Base-by-base conservation (phyloP, 2,888 invertebrate genomes). In the Stenchaetothrips biformis region DNA sequence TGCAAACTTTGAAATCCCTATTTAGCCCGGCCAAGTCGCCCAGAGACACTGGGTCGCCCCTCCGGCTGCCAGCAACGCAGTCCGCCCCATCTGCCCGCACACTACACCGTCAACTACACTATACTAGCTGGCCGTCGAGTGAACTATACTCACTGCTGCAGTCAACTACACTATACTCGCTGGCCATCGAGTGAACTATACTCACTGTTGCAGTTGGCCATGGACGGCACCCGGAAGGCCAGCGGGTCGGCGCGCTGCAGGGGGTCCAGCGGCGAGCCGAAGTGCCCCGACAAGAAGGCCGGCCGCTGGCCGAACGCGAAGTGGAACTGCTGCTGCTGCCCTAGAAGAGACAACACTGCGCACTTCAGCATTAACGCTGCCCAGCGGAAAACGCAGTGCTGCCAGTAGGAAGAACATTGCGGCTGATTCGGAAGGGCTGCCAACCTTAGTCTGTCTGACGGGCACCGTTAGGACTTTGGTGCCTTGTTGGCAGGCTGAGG, bases 241-340 rank as follows among this genome's bases (percentile, higher is more conserved):
- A 95, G 89, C 74, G 95, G 95, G 87, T 95, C 95, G 81, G 95
- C 92, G 83, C 95, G 82, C 83, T 86, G 86, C 78, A 86, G 83
- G 0, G 86, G 85, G 82, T 86, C 86, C 79, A 86, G 83, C 13
- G 86, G 88, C 80, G 86, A 87, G 78, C 87, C 87, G 82, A 88
- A 88, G 82, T 88, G 87, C 79, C 87, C 95, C 85, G 96, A 95
- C 81, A 95, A 93, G 87, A 95, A 94, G 80, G 37, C 37, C 2
- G 95, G 95, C 83, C 95, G 90, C 87, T 95, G 95, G 77, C 95
- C 94, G 89, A 96, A 95, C 79, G 90, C 89, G 84, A 90, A 89
- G 89, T 96, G 95, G 88, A 96, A 96, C 90, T 96, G 96, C 89
- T 96, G 96, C 89, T 96, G 96, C 89, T 95, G 95, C 90, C 96